phyloP scores from a whole-genome alignment of 2,888 invertebrate genomes.

The Scaptodrosophila latifasciaeformis region DNA sequence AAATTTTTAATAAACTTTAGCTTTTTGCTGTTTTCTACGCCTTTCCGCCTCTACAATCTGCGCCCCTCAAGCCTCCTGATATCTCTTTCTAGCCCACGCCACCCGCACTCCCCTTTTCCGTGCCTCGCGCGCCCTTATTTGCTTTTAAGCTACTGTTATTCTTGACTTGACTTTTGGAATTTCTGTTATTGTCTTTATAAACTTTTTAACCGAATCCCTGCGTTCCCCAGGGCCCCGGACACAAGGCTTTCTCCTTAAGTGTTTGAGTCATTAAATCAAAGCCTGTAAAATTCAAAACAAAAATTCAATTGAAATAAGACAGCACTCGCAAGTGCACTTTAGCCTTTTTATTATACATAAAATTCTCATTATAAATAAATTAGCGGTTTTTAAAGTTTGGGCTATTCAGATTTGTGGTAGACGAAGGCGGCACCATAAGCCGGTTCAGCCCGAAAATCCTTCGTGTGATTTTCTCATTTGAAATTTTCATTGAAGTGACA shows the following conservation, averaged over 20 bases:
- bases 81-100: conserved; percentile 12
- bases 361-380: conserved; percentile 22
- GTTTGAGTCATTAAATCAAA: conserved; percentile 32
- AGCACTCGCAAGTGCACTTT: not conserved
- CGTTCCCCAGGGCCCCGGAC: too few relatives aligned
- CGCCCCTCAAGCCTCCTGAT: conserved; percentile 15
- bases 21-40: conserved; percentile 39
- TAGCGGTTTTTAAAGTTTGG: conserved; percentile 4
- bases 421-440: too few relatives aligned
- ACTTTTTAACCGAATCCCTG: too few relatives aligned
- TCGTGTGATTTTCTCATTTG: not conserved
- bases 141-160: conserved; percentile 7
- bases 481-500: not conserved
- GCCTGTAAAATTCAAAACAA: too few relatives aligned
- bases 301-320: conserved; percentile 4
- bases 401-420: not conserved
- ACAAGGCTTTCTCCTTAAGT: conserved; percentile 31
- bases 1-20: conserved; percentile 61
- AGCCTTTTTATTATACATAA: conserved; percentile 35
- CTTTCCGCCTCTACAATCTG: too few relatives aligned
- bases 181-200: conserved; percentile 13
- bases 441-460: too few relatives aligned
- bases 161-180: not conserved
- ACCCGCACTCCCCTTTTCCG: not conserved
- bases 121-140: conserved; percentile 1